Evolutionary conservation across 23 tunicate genomes (phyloP).

Genomic region (Oikopleura albicans): DNA sequence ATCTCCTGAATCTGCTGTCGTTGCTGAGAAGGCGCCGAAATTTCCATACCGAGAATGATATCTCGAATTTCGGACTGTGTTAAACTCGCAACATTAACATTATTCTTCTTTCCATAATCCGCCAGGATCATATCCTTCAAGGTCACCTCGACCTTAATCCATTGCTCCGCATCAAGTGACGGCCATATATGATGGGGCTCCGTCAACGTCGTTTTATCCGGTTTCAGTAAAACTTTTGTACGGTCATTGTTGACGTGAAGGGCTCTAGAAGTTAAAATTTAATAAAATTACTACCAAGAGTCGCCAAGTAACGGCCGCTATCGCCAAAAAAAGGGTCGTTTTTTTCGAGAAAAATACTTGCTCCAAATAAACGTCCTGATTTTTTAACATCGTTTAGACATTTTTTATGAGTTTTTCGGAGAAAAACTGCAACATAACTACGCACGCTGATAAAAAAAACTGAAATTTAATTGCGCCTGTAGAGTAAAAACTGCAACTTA

Average conservation of each 20-base stretch:
- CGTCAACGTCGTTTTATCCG: conserved; percentile 95
- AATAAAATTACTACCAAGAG: no score
- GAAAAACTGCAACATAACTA: no score
- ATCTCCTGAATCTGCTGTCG: conserved; percentile 97
- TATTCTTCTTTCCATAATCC: conserved; percentile 99
- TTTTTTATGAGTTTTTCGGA: no score
- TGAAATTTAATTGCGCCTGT: no score
- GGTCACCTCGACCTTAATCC: conserved; percentile 98
- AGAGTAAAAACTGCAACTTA: no score
- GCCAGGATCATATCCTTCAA: conserved; percentile 92
- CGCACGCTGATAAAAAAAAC: no score
- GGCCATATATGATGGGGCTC: conserved; percentile 99
- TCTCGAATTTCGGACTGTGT: conserved; percentile 98
- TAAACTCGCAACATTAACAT: conserved; percentile 93
- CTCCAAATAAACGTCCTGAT: no score
- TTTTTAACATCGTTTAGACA: not conserved
- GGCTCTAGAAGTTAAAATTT: conserved; percentile 22
- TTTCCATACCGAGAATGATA: conserved; percentile 98
- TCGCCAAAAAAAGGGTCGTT: no score
- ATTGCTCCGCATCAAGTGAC: conserved; percentile 77
- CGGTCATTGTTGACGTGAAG: conserved; percentile 97
- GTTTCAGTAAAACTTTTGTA: conserved; percentile 91
- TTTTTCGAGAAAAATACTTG: no score
- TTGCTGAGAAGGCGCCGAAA: conserved; percentile 97
- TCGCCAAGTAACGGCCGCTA: no score